phyloP scores from a whole-genome alignment of 2,888 invertebrate species.

The Atherix ibis region DNA sequence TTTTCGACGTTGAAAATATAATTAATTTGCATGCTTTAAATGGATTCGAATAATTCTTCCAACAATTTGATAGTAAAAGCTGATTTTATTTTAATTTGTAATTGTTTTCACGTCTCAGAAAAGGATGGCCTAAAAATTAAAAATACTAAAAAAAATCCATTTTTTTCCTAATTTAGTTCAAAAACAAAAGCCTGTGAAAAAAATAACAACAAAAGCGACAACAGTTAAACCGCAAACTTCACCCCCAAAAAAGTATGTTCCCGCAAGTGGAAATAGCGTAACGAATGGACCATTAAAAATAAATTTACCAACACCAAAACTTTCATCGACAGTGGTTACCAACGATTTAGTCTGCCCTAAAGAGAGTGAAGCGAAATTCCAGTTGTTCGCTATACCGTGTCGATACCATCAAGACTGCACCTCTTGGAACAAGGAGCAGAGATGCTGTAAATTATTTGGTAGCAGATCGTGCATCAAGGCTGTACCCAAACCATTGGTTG shows the following conservation, averaged over 20 bases:
- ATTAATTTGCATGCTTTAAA: too few species aligned
- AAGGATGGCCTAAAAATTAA: too few species aligned
- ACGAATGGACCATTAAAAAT: slow-evolving; percentile 30
- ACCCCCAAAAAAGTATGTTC: slow-evolving; percentile 26
- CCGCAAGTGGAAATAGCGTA: slow-evolving; percentile 20
- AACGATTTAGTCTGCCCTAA: slow-evolving; percentile 30
- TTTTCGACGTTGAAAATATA: too few species aligned
- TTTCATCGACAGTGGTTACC: slow-evolving; percentile 29
- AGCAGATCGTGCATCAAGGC: slow-evolving; percentile 43
- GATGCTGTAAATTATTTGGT: slow-evolving; percentile 32
- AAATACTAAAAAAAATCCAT: too few species aligned
- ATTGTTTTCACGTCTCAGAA: too few species aligned
- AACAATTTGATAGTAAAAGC: too few species aligned
- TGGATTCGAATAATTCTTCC: too few species aligned
- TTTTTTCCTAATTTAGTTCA: too few species aligned
- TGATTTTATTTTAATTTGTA: too few species aligned
- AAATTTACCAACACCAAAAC: slow-evolving; percentile 32
- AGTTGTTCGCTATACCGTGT: slow-evolving; percentile 29
- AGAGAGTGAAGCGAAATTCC: slow-evolving; percentile 33
- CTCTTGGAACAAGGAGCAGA: slow-evolving; percentile 25
- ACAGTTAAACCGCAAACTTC: slow-evolving; percentile 10
- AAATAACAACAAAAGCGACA: slow-evolving; percentile 8
- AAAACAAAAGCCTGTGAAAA: too few species aligned
- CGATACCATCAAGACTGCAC: slow-evolving; percentile 26
- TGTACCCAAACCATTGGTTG: slow-evolving; percentile 38